phyloP scores from a whole-genome alignment of 2,113 vertebrate species.

The Albula goreensis region DNA sequence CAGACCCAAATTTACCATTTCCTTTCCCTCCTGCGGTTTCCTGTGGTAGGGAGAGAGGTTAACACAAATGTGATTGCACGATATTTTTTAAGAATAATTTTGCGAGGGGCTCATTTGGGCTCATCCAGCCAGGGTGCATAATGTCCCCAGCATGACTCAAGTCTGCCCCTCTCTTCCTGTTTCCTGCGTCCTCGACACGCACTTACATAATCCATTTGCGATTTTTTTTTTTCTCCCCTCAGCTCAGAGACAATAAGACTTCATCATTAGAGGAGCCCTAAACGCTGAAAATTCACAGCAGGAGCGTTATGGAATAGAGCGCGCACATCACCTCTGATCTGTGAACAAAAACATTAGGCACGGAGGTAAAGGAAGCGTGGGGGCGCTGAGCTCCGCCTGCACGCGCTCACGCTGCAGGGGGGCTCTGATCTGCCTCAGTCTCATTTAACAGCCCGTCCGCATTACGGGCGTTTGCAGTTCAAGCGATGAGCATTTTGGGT shows the following conservation, averaged over 20 bases:
- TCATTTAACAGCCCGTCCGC: no score
- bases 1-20: neutral
- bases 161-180: slow-evolving; percentile 16
- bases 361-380: no score
- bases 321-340: no score
- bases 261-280: neutral
- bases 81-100: slow-evolving; percentile 21
- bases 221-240: neutral
- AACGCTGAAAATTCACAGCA: neutral
- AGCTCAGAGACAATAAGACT: neutral
- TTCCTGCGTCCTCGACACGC: slow-evolving; percentile 15
- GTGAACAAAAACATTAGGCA: no score
- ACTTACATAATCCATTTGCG: slow-evolving; percentile 27
- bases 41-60: neutral
- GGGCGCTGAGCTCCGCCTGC: no score
- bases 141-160: slow-evolving; percentile 22
- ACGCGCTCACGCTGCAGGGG: no score
- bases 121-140: slow-evolving; percentile 14
- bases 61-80: no score
- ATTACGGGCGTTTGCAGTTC: neutral
- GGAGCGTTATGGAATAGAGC: no score
- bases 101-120: slow-evolving; percentile 12
- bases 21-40: neutral
- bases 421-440: no score
- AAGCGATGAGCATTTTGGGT: neutral